Percentiles rank a stretch among this genome's conserved stretches.
Evolutionary conservation across 2,113 vertebrate genomes (phyloP).

Genomic region (Hippopotamus amphibius): DNA sequence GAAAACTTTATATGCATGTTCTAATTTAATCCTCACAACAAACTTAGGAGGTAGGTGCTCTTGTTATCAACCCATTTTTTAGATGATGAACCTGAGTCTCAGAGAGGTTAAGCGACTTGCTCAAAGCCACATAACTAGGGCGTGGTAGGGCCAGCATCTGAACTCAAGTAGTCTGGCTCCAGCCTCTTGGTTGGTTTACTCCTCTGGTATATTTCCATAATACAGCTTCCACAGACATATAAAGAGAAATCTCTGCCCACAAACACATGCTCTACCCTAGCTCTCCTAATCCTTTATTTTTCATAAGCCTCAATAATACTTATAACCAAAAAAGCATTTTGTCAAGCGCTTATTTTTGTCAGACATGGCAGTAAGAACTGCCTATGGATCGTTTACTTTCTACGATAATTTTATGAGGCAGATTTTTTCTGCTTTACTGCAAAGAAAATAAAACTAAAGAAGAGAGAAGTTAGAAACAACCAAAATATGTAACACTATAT

Average conservation of each 20-base stretch:
- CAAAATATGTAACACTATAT: neutral
- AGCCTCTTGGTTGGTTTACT: neutral
- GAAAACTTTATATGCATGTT: neutral
- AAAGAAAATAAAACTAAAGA: neutral
- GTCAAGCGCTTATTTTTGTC: neutral
- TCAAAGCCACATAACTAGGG: neutral
- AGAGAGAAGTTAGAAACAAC: neutral
- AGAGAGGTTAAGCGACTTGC: neutral
- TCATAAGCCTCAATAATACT: neutral
- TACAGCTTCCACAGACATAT: neutral
- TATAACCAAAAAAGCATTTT: neutral
- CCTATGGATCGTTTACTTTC: neutral
- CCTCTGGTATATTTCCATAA: no score
- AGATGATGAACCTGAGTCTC: neutral
- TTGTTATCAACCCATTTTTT: neutral
- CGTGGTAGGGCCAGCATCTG: neutral
- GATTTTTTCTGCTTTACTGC: neutral
- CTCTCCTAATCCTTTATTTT: neutral
- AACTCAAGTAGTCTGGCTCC: neutral
- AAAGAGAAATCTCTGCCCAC: neutral
- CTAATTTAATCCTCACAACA: neutral
- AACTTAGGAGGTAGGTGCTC: neutral
- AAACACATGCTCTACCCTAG: neutral
- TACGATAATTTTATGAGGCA: neutral
- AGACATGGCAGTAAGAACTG: neutral